Evolutionary conservation across 2,113 vertebrate genomes (phyloP).

Genomic region (Chunga burmeisteri): DNA sequence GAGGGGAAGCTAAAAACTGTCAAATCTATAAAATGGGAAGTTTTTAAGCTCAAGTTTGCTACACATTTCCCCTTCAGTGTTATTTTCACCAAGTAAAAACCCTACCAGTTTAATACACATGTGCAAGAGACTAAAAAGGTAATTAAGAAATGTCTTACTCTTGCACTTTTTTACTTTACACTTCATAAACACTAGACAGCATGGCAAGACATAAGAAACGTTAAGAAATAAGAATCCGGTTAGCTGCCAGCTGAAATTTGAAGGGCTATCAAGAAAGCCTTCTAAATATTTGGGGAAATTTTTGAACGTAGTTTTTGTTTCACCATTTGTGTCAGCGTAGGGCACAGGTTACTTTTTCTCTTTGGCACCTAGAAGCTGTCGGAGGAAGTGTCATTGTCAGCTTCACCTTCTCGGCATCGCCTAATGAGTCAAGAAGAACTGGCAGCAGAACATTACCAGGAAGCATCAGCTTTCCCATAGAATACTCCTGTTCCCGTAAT

Average conservation of each 20-base stretch:
- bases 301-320: fast-evolving
- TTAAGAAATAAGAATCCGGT: not conserved
- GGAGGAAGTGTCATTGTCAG: not conserved
- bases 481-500: not conserved
- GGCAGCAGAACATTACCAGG: fast-evolving
- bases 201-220: fast-evolving
- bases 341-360: not conserved
- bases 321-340: not conserved
- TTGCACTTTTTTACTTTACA: not conserved
- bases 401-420: fast-evolving
- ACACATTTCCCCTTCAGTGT: not conserved
- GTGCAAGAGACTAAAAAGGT: not conserved
- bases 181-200: not conserved
- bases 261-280: not conserved
- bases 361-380: not conserved
- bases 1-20: no score
- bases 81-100: not conserved
- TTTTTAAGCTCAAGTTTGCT: fast-evolving
- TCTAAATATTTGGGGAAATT: not conserved
- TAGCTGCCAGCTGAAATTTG: not conserved
- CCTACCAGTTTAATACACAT: not conserved
- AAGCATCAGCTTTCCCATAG: not conserved
- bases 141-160: not conserved
- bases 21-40: no score
- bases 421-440: not conserved